Evolutionary conservation across 2,113 vertebrate genomes (phyloP).

Genomic region (Salvelinus fontinalis): DNA sequence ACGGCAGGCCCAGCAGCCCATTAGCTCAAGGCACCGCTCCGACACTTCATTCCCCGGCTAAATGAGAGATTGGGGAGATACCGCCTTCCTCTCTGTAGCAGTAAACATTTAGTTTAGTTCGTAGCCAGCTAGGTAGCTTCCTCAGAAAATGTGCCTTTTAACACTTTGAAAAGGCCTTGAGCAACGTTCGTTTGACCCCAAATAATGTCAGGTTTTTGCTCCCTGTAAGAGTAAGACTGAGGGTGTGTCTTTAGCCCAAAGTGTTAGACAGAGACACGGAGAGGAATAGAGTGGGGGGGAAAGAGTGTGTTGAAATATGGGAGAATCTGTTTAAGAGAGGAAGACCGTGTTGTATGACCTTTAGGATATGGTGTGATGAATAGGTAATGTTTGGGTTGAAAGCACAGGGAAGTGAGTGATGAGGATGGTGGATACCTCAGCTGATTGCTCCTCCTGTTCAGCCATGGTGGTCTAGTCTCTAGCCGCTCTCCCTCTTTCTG

Average conservation of each 20-base stretch:
- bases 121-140: too few relatives aligned
- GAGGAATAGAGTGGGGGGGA: neutral
- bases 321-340: neutral
- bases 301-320: neutral
- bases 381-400: neutral
- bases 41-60: conserved; percentile 28
- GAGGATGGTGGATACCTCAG: neutral
- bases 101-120: conserved; percentile 25
- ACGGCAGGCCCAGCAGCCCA: conserved; percentile 15
- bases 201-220: neutral
- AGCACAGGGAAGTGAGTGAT: neutral
- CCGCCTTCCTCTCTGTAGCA: conserved; percentile 8
- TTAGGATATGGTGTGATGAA: neutral
- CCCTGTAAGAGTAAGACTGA: neutral
- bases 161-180: neutral
- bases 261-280: too few relatives aligned
- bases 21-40: conserved; percentile 20
- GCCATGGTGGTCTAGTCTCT: conserved; percentile 19
- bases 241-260: neutral
- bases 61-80: neutral
- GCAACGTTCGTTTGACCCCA: neutral
- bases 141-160: neutral
- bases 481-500: conserved; percentile 4
- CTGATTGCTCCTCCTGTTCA: neutral
- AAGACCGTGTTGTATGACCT: neutral